Percentiles rank a stretch among this genome's conserved stretches.
Evolutionary conservation across 2,888 invertebrate genomes (phyloP).

Genomic region (Kryphioiulus occultus): DNA sequence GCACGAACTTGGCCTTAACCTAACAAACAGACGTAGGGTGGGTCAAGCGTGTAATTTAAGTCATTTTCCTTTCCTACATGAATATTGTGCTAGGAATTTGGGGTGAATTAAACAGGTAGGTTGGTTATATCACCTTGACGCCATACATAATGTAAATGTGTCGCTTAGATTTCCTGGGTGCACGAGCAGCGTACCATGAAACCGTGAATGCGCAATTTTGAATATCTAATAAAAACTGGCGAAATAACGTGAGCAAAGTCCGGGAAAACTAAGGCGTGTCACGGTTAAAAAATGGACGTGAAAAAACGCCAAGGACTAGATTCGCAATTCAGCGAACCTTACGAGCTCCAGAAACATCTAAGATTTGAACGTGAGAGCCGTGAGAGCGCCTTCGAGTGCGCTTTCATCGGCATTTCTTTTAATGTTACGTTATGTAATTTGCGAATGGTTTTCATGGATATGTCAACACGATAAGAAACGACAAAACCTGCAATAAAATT

Average conservation of each 20-base stretch:
- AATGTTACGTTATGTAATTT: neutral
- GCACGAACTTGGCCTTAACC: constrained; percentile 11
- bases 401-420: neutral
- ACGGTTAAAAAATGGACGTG: neutral
- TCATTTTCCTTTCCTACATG: neutral
- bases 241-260: neutral
- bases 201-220: neutral
- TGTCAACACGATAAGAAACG: neutral
- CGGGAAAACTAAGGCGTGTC: neutral
- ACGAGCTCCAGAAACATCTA: neutral
- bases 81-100: neutral
- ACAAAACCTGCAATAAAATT: neutral
- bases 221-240: neutral
- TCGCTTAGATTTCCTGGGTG: neutral
- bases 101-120: neutral
- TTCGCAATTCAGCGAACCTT: neutral
- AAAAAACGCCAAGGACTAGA: neutral
- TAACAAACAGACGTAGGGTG: neutral
- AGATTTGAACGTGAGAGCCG: neutral
- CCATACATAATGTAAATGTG: neutral
- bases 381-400: neutral
- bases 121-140: neutral
- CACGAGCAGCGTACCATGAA: neutral
- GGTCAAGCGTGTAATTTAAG: neutral
- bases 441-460: neutral